phyloP scores from a whole-genome alignment of 2,888 invertebrate species.

The Diplazon laetatorius region DNA sequence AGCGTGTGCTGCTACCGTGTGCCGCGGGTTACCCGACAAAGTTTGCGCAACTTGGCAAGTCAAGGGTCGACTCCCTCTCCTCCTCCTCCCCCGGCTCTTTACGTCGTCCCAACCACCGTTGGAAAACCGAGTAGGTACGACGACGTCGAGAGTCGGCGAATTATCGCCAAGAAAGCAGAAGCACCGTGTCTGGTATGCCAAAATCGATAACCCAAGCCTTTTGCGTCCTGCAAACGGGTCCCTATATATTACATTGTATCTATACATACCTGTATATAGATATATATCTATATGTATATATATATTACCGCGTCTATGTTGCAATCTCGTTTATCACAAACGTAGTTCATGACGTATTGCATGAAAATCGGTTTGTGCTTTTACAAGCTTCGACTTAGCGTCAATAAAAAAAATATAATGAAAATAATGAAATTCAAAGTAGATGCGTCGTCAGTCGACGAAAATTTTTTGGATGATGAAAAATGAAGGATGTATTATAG shows the following conservation, averaged over 20 bases:
- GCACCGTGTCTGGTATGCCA: conserved; percentile 79
- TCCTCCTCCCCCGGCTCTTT: no score
- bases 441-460: neutral
- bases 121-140: conserved; percentile 45
- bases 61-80: no score
- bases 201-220: conserved; percentile 77
- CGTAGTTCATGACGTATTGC: neutral
- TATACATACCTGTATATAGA: no score
- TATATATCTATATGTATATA: no score
- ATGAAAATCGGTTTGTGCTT: neutral
- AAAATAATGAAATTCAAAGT: neutral
- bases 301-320: conserved; percentile 28
- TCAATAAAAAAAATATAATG: neutral
- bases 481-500: no score
- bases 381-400: neutral
- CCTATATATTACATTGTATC: no score
- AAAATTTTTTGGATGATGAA: neutral
- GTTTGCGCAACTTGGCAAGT: conserved; percentile 63
- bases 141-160: conserved; percentile 72
- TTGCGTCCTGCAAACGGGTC: conserved; percentile 54
- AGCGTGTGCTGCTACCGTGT: neutral
- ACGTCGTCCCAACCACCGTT: conserved; percentile 40
- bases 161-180: conserved; percentile 79
- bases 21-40: conserved; percentile 56
- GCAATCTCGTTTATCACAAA: conserved; percentile 10